These are phyloP conservation scores for Scaptomyza graminum DNA, from an alignment of 1,140 invertebrate genomes.

Conservation along the genomic window DNA sequence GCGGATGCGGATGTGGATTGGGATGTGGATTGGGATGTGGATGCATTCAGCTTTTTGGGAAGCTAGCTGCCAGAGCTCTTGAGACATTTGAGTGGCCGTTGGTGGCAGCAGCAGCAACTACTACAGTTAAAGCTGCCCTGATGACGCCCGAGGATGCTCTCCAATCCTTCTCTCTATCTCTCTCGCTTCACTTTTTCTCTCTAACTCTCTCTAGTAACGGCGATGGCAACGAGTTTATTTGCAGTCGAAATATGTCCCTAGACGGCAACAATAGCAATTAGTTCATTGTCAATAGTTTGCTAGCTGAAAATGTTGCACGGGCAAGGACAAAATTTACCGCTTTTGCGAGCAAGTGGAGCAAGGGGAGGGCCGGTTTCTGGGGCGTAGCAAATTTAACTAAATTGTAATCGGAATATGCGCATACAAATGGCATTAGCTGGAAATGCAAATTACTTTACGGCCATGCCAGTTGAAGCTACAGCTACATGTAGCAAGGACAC, in stretches of 20 bases:
- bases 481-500: background rate
- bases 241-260: slow-evolving; percentile 81
- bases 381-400: slow-evolving; percentile 72
- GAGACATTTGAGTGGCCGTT: slow-evolving; percentile 75
- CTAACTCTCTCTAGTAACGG: background rate
- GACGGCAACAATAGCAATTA: slow-evolving; percentile 81
- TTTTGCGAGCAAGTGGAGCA: background rate
- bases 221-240: slow-evolving; percentile 73
- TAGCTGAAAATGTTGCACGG: slow-evolving; percentile 73
- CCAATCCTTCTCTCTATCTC: slow-evolving; percentile 7
- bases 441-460: slow-evolving; percentile 80
- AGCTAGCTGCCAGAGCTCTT: slow-evolving; percentile 62
- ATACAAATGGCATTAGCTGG: slow-evolving; percentile 79
- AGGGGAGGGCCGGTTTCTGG: background rate
- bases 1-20: slow-evolving; percentile 4
- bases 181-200: background rate
- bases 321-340: slow-evolving; percentile 55
- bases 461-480: slow-evolving; percentile 49
- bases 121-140: slow-evolving; percentile 59
- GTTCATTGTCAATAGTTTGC: slow-evolving; percentile 82
- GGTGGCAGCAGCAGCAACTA: slow-evolving; percentile 21
- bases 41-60: slow-evolving; percentile 42
- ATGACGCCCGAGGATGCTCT: slow-evolving; percentile 32
- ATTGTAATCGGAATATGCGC: slow-evolving; percentile 81
- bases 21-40: slow-evolving; percentile 7